A percentile compares a stretch with the other conserved stretches of the same genome.
phyloP scores from a whole-genome alignment of 2,113 vertebrate genomes.

The Dendropsophus ebraccatus region DNA sequence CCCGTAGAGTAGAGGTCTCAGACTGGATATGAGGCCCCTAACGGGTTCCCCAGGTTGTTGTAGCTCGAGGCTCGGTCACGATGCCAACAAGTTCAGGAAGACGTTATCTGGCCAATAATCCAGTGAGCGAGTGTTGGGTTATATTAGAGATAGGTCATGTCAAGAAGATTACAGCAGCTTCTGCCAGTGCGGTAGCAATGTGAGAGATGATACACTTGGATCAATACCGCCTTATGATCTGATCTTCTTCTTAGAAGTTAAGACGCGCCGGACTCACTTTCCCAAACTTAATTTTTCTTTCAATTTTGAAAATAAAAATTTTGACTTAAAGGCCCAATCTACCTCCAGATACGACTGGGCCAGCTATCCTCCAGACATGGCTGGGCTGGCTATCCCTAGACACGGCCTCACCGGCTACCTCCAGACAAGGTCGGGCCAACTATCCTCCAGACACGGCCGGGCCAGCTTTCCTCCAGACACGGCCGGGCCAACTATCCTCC shows the following conservation, averaged over 20 bases:
- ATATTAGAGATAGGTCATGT: constrained; percentile 33
- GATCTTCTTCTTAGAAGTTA: constrained; percentile 43
- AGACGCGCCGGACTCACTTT: constrained; percentile 29
- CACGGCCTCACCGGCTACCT: too few species aligned
- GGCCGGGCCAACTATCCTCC: too few species aligned
- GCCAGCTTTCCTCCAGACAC: too few species aligned
- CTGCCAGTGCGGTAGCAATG: constrained; percentile 8
- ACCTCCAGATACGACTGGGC: background rate
- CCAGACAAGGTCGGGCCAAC: too few species aligned
- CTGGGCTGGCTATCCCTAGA: too few species aligned
- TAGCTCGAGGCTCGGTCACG: background rate
- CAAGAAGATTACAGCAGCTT: constrained; percentile 46
- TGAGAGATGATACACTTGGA: constrained; percentile 11
- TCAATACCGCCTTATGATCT: constrained; percentile 47
- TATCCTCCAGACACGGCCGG: too few species aligned
- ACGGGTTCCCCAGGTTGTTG: background rate
- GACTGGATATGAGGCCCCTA: background rate
- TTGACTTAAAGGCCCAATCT: background rate
- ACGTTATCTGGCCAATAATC: constrained; percentile 40
- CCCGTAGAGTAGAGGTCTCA: background rate
- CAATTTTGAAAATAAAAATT: background rate
- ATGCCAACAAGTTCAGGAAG: constrained; percentile 23
- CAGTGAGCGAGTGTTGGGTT: constrained; percentile 23
- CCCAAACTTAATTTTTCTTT: background rate
- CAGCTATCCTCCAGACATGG: too few species aligned